A percentile compares a stretch with the other conserved stretches of the same genome.
These are phyloP conservation scores for Smutsia temminckii DNA, from an alignment of 2,797 vertebrate genomes.

Conservation along the genomic window DNA sequence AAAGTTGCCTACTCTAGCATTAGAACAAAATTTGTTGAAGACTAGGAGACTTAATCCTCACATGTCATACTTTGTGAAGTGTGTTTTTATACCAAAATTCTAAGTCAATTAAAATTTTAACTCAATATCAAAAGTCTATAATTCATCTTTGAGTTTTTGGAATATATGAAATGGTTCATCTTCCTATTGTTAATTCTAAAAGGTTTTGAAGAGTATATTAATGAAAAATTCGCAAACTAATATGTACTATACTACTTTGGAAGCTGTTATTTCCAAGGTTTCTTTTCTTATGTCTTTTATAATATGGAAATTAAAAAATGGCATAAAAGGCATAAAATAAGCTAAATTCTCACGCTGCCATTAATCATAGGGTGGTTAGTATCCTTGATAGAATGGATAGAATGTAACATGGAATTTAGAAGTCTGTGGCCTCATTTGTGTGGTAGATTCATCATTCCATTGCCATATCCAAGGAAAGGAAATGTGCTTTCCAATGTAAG, in stretches of 20 bases:
- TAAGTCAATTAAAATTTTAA: conserved; percentile 16
- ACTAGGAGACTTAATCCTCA: not conserved
- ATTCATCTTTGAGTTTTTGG: not conserved
- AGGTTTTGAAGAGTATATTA: not conserved
- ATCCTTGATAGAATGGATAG: not conserved
- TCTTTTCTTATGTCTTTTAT: not conserved
- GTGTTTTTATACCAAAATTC: conserved; percentile 7
- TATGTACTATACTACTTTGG: not conserved
- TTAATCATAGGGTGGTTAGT: not conserved
- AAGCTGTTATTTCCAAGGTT: not conserved
- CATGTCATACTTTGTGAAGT: not conserved
- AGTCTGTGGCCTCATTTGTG: not conserved
- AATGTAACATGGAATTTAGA: not conserved
- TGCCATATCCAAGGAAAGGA: not conserved
- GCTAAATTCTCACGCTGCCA: not conserved
- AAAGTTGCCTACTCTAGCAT: not conserved
- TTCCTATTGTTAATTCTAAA: not conserved
- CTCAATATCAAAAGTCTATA: not conserved
- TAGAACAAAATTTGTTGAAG: not conserved
- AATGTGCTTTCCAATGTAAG: not conserved
- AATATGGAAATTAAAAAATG: not conserved
- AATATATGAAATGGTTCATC: not conserved
- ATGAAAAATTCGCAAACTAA: not conserved
- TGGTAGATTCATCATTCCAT: not conserved
- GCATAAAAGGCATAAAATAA: not conserved